A percentile compares a stretch with the other conserved stretches of the same genome.
phyloP scores from a whole-genome alignment of 2,797 vertebrate genomes.

The Percopsis omiscomaycus region DNA sequence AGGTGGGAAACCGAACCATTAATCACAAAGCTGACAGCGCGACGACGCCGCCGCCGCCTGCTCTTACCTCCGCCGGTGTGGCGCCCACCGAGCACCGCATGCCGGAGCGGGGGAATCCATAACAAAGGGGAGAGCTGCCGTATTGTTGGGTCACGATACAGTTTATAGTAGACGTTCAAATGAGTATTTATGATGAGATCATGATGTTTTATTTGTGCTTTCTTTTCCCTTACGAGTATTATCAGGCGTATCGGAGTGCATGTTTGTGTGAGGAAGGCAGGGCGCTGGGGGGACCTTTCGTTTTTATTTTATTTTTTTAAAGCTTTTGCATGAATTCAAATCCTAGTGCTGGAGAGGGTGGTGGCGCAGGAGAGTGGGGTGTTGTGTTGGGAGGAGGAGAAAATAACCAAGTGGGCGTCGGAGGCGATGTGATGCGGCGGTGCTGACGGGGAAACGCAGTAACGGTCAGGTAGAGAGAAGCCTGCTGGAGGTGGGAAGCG shows the following conservation, averaged over 20 bases:
- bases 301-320: too few relatives aligned
- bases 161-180: conserved; percentile 59
- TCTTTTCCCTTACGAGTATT: conserved; percentile 69
- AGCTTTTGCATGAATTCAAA: conserved; percentile 70
- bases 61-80: conserved; percentile 16
- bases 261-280: conserved; percentile 60
- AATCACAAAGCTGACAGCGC: conserved; percentile 58
- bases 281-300: conserved; percentile 33
- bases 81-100: conserved; percentile 13
- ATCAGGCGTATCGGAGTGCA: conserved; percentile 74
- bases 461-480: conserved; percentile 18
- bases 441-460: conserved; percentile 7
- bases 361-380: conserved; percentile 6
- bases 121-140: conserved; percentile 12
- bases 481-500: neutral
- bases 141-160: conserved; percentile 60
- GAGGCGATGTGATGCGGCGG: conserved; percentile 23
- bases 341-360: conserved; percentile 62
- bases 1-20: conserved; percentile 59
- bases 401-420: neutral
- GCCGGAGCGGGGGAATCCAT: conserved; percentile 11
- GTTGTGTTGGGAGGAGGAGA: conserved; percentile 19
- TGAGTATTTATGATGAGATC: conserved; percentile 61
- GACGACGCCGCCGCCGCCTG: conserved; percentile 40
- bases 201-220: conserved; percentile 33